These are phyloP conservation scores for Amiota mariae DNA, from an alignment of 2,888 invertebrate species.

Conservation along the genomic window DNA sequence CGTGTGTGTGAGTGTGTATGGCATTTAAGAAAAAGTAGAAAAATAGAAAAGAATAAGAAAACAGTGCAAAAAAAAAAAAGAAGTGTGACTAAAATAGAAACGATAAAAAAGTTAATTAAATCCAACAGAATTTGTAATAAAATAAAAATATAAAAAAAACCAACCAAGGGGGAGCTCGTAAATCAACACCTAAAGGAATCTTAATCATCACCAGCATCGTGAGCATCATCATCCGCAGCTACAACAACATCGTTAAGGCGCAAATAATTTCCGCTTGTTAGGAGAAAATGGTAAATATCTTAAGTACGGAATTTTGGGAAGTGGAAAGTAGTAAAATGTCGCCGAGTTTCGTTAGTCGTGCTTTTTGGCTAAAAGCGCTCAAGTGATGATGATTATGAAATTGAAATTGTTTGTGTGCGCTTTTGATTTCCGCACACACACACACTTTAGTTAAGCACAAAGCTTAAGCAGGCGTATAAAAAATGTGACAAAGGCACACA, in stretches of 20 bases:
- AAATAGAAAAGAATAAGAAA: background rate
- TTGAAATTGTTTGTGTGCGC: slow-evolving; percentile 46
- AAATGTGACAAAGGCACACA: background rate
- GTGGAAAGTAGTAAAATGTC: background rate
- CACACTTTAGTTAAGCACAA: too few species aligned
- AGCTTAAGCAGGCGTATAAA: background rate
- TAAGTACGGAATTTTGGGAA: background rate
- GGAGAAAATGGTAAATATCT: slow-evolving; percentile 55
- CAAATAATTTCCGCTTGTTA: slow-evolving; percentile 10
- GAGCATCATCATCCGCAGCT: background rate
- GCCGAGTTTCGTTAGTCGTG: background rate
- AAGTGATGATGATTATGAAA: slow-evolving; percentile 56
- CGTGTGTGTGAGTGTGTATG: background rate
- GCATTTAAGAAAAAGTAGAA: slow-evolving; percentile 15
- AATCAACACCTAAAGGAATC: too few species aligned
- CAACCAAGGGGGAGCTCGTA: background rate
- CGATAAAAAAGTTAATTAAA: slow-evolving; percentile 8
- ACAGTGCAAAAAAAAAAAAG: slow-evolving; percentile 15
- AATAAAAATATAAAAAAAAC: slow-evolving; percentile 2
- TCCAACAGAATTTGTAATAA: background rate
- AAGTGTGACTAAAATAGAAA: background rate
- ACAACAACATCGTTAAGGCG: slow-evolving; percentile 13
- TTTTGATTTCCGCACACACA: slow-evolving; percentile 30
- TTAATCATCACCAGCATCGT: too few species aligned
- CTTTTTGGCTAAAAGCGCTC: slow-evolving; percentile 8